Conservation (phyloP, 2,797 vertebrate species). For the Cuniculus paca region DNA sequence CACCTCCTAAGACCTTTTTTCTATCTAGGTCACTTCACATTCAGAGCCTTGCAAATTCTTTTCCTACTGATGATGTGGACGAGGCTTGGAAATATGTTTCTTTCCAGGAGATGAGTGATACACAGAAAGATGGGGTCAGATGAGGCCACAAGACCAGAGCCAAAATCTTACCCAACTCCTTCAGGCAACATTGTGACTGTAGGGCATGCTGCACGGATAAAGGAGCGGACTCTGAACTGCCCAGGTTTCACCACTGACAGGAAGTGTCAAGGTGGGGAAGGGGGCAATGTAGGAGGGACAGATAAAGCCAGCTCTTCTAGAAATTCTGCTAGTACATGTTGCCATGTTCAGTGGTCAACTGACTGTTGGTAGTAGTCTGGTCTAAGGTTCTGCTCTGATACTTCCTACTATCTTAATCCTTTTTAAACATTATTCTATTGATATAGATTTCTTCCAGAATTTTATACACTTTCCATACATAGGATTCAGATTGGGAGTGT, state of each 20-base stretch:
- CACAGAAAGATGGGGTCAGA: conserved; percentile 47
- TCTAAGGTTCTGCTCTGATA: background rate
- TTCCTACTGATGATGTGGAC: conserved; percentile 56
- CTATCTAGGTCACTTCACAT: conserved; percentile 18
- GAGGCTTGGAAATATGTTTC: conserved; percentile 30
- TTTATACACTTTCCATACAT: background rate
- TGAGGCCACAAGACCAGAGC: conserved; percentile 54
- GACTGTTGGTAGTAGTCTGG: fast-evolving
- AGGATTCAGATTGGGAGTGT: background rate
- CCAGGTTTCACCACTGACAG: background rate
- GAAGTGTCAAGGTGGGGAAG: background rate
- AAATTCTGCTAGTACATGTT: background rate
- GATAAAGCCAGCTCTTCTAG: background rate
- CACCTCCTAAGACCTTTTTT: background rate
- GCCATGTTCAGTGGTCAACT: background rate
- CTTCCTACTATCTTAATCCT: background rate
- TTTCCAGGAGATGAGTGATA: conserved; percentile 69
- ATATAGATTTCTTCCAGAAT: background rate
- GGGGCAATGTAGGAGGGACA: no score
- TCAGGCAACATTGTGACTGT: background rate
- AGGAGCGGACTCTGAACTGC: fast-evolving
- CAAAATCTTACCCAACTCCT: conserved; percentile 55
- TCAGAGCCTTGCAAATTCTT: conserved; percentile 44
- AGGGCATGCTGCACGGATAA: background rate
- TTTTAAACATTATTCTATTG: background rate